Percentiles rank a stretch among this genome's conserved stretches.
phyloP scores from a whole-genome alignment of 2,888 invertebrate genomes.

The Maniola hyperantus region DNA sequence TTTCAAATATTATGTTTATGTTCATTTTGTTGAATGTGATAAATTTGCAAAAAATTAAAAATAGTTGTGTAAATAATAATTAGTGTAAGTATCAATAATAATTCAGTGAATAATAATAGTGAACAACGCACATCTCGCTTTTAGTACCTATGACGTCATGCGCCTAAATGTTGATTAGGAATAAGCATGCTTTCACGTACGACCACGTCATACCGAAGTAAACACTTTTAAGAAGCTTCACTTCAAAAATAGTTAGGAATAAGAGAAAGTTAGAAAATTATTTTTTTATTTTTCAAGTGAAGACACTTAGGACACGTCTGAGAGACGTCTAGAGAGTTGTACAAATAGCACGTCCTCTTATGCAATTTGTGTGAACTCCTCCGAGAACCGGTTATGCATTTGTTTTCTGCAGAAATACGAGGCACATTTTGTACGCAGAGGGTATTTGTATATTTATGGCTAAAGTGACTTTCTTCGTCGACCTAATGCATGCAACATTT shows the following conservation, averaged over 20 bases:
- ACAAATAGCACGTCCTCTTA: conserved; percentile 42
- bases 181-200: no score
- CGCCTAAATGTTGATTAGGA: no score
- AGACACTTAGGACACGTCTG: conserved; percentile 42
- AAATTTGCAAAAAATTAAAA: no score
- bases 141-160: no score
- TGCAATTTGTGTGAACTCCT: conserved; percentile 42
- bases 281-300: conserved; percentile 36
- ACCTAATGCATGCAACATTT: background rate
- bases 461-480: background rate
- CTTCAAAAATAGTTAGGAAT: conserved; percentile 10
- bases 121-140: no score
- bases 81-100: no score
- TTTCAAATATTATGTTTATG: no score
- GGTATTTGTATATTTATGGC: background rate
- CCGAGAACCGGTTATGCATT: conserved; percentile 35
- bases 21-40: no score
- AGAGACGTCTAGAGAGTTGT: conserved; percentile 41
- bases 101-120: no score
- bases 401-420: conserved; percentile 33
- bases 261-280: conserved; percentile 25
- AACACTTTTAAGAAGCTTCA: no score
- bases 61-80: no score
- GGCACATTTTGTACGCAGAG: background rate
- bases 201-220: no score